Percentiles rank a stretch among this genome's conserved stretches.
Evolutionary conservation across 2,888 invertebrate genomes (phyloP).

Genomic region (Caenorhabditis imperialis): DNA sequence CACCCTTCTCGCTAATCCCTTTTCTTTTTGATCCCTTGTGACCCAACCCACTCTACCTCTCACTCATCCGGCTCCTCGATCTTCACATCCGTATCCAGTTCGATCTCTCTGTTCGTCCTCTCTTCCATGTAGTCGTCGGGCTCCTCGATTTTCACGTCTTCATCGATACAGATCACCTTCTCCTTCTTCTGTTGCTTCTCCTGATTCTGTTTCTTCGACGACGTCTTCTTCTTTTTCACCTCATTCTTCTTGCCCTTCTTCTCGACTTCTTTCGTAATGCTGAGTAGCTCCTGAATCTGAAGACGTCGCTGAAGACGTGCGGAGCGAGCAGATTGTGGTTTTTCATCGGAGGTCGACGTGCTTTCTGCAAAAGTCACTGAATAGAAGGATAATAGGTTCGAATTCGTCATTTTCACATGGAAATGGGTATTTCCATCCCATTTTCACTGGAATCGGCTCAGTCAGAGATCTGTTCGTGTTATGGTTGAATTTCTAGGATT

Average conservation of each 20-base stretch:
- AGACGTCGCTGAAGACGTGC: neutral
- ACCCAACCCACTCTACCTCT: no score
- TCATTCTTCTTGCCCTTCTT: neutral
- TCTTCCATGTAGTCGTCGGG: constrained; percentile 26
- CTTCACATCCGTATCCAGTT: no score
- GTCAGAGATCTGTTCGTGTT: no score
- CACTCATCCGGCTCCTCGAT: no score
- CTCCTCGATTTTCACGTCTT: constrained; percentile 15
- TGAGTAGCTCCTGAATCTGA: neutral
- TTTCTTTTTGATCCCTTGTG: no score
- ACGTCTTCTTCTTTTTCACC: neutral
- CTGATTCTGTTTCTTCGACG: neutral
- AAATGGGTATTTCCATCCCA: no score
- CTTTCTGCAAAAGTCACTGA: neutral
- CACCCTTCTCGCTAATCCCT: no score
- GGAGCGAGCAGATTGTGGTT: neutral
- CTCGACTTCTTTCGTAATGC: neutral
- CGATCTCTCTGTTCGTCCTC: no score
- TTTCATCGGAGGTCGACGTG: no score
- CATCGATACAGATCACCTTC: neutral
- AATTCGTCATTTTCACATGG: neutral
- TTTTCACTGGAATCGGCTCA: no score
- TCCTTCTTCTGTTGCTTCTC: no score
- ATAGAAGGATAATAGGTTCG: neutral
- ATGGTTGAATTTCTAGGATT: no score